Evolutionary conservation across 1,140 invertebrate genomes (phyloP), one percentile per base, ranked within the genome.

Genomic region (Drosophila serrata): DNA sequence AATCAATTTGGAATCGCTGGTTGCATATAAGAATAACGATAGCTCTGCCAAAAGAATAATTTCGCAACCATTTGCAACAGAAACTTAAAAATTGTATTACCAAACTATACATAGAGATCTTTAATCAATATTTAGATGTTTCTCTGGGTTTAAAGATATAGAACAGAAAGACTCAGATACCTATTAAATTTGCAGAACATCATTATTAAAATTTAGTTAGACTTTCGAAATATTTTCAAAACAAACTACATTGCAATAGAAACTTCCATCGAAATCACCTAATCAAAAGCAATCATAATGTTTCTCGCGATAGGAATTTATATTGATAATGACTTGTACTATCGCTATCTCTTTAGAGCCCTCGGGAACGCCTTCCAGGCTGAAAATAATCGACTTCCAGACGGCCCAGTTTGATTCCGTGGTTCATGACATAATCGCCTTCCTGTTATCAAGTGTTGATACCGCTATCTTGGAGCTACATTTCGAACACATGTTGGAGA

Each of bases 311-410:
- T 8, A 24, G 3, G 15, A 46, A 24, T 15, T 46, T 13, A 1
- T 2, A 12, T 17, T 49, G 48, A 49, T 31, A 35, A 35, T 8
- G 17, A 3, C 1, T 4, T 19, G 2, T 29, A 2, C 15, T 7
- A 29, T 53, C 39, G 19, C 53, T 27, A 15, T 27, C 6, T 29
- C 45, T 48, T 24, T 31, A 92, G 91, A 80, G 27, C 29, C 51
- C 8, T 13, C 46, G 6, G 92, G 90, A 0, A 58, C 82, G 13
- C 91, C 94, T 0, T 73, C 92, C 0, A 91, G 93, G 46, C 79
- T 94, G 8, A 95, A 95, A 91, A 94, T 95, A 35, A 92, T 96
- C 2, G 95, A 96, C 75, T 95, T 95, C 53, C 95, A 96, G 88
- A 93, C 94, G 11, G 93, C 93, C 24, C 76, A 93, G 13, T 94